Percentiles rank a stretch among this genome's conserved stretches.
These are phyloP conservation scores for Apamea monoglypha DNA, from an alignment of 2,888 invertebrate species.

Conservation along the genomic window DNA sequence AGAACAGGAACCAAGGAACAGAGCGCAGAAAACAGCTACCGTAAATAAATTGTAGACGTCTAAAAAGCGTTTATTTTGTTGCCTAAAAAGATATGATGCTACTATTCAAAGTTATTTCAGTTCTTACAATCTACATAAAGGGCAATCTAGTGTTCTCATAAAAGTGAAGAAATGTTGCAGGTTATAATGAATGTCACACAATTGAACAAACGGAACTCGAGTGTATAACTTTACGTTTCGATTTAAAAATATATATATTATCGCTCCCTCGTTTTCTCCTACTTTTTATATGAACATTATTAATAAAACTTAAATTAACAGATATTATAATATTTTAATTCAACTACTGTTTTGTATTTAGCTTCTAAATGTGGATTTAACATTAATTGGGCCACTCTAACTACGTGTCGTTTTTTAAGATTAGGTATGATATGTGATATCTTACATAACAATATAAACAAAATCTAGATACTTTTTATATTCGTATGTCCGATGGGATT, in stretches of 20 bases:
- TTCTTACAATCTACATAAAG: not conserved
- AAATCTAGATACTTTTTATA: not conserved
- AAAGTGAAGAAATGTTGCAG: not conserved
- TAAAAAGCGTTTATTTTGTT: not conserved
- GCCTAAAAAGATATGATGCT: not conserved
- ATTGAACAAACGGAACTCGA: not conserved
- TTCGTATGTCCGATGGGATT: not conserved
- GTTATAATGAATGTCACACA: not conserved
- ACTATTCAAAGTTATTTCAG: not conserved
- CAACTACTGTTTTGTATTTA: not conserved
- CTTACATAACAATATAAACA: not conserved
- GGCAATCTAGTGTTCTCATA: not conserved
- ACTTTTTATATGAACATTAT: too few relatives aligned
- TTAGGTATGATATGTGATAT: not conserved
- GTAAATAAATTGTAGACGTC: constrained; percentile 17
- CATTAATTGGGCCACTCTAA: not conserved
- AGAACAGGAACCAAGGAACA: constrained; percentile 24
- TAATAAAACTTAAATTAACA: not conserved
- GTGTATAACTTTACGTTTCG: not conserved
- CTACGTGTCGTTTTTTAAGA: not conserved
- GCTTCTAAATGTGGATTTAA: not conserved
- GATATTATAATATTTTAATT: not conserved
- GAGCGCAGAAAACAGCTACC: constrained; percentile 18
- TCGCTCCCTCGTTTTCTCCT: too few relatives aligned
- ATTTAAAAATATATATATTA: not conserved